Conservation (phyloP, 2,113 vertebrate species). For the Synodontis membranacea region DNA sequence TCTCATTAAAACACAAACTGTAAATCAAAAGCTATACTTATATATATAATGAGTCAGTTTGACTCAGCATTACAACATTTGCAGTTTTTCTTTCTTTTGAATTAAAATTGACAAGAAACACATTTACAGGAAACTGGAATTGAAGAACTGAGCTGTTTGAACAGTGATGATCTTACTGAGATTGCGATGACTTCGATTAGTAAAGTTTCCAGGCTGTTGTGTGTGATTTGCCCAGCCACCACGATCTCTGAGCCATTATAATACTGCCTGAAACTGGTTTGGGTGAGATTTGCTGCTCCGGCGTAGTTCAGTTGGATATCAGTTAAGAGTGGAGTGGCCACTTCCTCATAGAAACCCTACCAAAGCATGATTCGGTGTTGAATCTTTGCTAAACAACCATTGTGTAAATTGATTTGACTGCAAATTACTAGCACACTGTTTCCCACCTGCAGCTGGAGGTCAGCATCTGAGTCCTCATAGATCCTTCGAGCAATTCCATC, state of each 20-base stretch:
- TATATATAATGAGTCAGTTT: no score
- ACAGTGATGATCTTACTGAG: slow-evolving; percentile 70
- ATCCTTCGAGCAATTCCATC: slow-evolving; percentile 77
- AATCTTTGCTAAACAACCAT: no score
- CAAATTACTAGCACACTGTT: neutral
- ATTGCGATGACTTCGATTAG: slow-evolving; percentile 68
- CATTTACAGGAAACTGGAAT: neutral
- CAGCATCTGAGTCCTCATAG: slow-evolving; percentile 80
- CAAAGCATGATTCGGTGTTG: neutral
- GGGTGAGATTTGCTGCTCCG: slow-evolving; percentile 71
- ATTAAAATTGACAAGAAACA: neutral
- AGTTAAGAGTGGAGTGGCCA: slow-evolving; percentile 77
- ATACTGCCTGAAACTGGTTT: slow-evolving; percentile 77
- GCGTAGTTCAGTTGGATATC: slow-evolving; percentile 75
- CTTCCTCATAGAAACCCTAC: slow-evolving; percentile 83
- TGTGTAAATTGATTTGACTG: neutral
- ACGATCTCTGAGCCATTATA: slow-evolving; percentile 85
- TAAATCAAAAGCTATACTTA: no score
- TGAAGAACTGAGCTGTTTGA: neutral
- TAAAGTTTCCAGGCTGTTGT: slow-evolving; percentile 71
- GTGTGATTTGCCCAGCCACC: slow-evolving; percentile 76
- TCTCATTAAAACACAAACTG: no score
- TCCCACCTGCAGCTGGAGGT: slow-evolving; percentile 78
- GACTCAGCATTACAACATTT: neutral
- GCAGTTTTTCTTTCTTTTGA: neutral